Evolutionary conservation across 1,140 invertebrate species (phyloP).

Genomic region (Chironomus tepperi): DNA sequence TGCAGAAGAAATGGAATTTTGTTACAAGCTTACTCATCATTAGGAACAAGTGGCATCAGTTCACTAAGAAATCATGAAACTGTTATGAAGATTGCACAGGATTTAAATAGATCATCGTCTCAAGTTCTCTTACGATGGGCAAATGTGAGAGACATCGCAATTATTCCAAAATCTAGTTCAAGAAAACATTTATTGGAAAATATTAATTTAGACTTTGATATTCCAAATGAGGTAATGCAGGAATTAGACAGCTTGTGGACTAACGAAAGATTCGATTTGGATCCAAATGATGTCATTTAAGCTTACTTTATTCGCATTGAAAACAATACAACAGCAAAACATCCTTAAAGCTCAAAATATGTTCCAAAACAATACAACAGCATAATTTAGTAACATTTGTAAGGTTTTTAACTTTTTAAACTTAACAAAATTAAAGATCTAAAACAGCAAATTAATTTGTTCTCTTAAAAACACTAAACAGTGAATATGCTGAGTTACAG

Average conservation of each 20-base stretch:
- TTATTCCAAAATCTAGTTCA: constrained; percentile 48
- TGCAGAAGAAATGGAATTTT: constrained; percentile 45
- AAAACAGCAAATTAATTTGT: background rate
- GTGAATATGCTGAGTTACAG: background rate
- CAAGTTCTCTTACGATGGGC: constrained; percentile 48
- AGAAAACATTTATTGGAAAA: constrained; percentile 44
- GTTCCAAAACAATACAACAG: no score
- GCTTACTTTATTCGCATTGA: constrained; percentile 30
- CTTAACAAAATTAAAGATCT: no score
- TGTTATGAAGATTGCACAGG: constrained; percentile 41
- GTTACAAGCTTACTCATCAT: constrained; percentile 51
- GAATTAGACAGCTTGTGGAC: constrained; percentile 38
- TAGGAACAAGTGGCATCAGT: constrained; percentile 37
- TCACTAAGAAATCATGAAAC: constrained; percentile 34
- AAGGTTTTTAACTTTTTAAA: no score
- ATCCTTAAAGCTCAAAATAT: no score
- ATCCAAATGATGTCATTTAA: constrained; percentile 37
- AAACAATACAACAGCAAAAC: no score
- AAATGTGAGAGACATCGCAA: constrained; percentile 42
- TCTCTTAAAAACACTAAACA: background rate
- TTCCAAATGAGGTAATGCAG: constrained; percentile 40
- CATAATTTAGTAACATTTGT: no score
- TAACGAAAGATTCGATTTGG: constrained; percentile 46
- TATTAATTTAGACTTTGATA: constrained; percentile 41
- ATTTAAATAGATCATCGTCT: constrained; percentile 40